Conservation (phyloP, 2,797 vertebrate species). For the Bufotes viridis region DNA sequence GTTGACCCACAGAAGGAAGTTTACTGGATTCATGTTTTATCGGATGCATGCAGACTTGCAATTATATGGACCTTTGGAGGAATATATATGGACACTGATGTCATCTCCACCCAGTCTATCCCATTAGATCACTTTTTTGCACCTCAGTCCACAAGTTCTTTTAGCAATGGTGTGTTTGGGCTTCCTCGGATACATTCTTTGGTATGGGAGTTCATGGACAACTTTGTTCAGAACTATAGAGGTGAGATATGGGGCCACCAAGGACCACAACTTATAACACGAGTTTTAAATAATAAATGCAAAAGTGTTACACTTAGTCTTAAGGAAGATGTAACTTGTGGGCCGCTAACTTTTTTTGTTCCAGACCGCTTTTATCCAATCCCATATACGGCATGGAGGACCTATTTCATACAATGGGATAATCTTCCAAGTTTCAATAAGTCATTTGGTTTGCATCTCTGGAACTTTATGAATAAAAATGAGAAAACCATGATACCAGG, state of each 20-base stretch:
- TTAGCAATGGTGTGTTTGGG: constrained; percentile 40
- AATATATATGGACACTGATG: neutral
- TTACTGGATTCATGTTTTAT: constrained; percentile 73
- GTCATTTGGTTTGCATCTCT: constrained; percentile 73
- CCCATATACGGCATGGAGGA: constrained; percentile 67
- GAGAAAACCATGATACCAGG: constrained; percentile 33
- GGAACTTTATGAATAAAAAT: constrained; percentile 75
- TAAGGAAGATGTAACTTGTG: neutral
- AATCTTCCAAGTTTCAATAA: constrained; percentile 70
- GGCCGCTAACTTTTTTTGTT: constrained; percentile 64
- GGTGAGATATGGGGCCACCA: constrained; percentile 43
- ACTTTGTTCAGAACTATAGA: constrained; percentile 41
- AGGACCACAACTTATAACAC: too few relatives aligned
- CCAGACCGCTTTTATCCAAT: constrained; percentile 79
- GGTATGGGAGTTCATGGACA: neutral
- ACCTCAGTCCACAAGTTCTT: too few relatives aligned
- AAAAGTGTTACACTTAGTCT: neutral
- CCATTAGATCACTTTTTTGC: constrained; percentile 2
- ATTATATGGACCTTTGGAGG: constrained; percentile 78
- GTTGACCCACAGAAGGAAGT: neutral
- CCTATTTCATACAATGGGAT: constrained; percentile 70
- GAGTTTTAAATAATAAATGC: too few relatives aligned
- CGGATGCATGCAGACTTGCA: constrained; percentile 73
- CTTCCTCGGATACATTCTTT: constrained; percentile 23
- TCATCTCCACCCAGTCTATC: constrained; percentile 75